Evolutionary conservation across 1,140 invertebrate genomes (phyloP).

Genomic region (Drosophila parabipectinata): DNA sequence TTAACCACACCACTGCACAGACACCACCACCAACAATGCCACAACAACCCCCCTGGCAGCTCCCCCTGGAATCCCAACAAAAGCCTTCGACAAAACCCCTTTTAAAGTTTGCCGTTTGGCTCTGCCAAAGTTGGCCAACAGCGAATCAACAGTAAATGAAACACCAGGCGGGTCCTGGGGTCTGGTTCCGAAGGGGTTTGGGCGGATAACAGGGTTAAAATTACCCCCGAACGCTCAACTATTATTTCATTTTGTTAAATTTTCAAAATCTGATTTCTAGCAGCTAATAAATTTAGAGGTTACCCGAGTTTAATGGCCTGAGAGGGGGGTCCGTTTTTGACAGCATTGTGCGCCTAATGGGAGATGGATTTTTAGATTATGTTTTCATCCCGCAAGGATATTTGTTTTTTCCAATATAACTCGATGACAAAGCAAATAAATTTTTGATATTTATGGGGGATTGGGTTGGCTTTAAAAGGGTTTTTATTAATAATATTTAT

Average conservation of each 20-base stretch:
- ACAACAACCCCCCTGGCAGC: slow-evolving; percentile 14
- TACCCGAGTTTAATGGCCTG: slow-evolving; percentile 21
- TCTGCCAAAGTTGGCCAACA: slow-evolving; percentile 49
- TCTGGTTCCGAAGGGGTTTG: neutral
- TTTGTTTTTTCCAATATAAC: slow-evolving; percentile 1
- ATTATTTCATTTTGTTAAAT: slow-evolving; percentile 46
- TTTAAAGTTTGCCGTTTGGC: slow-evolving; percentile 50
- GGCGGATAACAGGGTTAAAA: neutral
- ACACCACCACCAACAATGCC: slow-evolving; percentile 35
- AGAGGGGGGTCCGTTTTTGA: slow-evolving; percentile 4
- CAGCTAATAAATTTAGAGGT: slow-evolving; percentile 42
- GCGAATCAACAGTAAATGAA: slow-evolving; percentile 60
- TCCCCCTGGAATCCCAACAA: slow-evolving; percentile 24
- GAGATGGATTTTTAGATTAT: slow-evolving; percentile 2
- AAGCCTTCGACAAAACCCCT: slow-evolving; percentile 43
- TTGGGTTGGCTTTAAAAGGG: neutral
- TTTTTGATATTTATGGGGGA: neutral
- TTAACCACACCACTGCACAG: slow-evolving; percentile 4
- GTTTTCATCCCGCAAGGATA: neutral
- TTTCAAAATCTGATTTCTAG: slow-evolving; percentile 40
- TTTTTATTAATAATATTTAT: too few relatives aligned
- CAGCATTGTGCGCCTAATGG: slow-evolving; percentile 1
- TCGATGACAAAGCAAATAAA: neutral
- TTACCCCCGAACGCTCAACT: neutral
- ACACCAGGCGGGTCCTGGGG: slow-evolving; percentile 17